Evolutionary conservation across 92 coral and sea anemone genomes (phyloP).

Genomic region (Actinostola sp.): DNA sequence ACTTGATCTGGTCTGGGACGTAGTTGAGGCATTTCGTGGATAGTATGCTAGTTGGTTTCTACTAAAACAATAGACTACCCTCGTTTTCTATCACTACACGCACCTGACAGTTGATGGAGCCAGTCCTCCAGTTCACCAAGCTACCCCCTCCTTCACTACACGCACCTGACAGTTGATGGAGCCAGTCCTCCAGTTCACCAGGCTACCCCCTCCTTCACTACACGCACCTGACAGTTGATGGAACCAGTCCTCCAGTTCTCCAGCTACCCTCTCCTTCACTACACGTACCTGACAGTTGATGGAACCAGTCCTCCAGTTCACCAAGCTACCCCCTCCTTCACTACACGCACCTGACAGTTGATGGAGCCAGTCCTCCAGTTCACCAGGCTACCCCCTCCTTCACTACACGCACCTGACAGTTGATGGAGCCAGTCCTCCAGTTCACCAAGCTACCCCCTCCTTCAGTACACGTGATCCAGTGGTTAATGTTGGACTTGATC

Average conservation of each 20-base stretch:
- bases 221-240: conserved; percentile 43
- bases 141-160: not conserved
- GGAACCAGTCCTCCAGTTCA: conserved; percentile 41
- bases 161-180: conserved; percentile 37
- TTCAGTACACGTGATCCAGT: conserved; percentile 67
- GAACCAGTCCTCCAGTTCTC: conserved; percentile 30
- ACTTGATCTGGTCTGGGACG: conserved; percentile 46
- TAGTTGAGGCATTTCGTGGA: conserved; percentile 40
- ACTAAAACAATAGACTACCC: not conserved
- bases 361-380: conserved; percentile 30
- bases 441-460: conserved; percentile 50
- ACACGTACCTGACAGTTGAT: conserved; percentile 34
- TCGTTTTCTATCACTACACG: not conserved
- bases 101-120: not conserved
- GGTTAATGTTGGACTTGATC: conserved; percentile 76
- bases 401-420: conserved; percentile 20
- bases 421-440: conserved; percentile 42
- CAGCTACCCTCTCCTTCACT: not conserved
- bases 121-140: conserved; percentile 33
- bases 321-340: conserved; percentile 53
- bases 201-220: conserved; percentile 45
- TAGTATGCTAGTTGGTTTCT: conserved; percentile 27
- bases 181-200: conserved; percentile 48
- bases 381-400: not conserved
- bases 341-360: conserved; percentile 14